These are phyloP conservation scores for Typhlichthys eigenmanni DNA, from an alignment of 2,797 vertebrate species.

Conservation along the genomic window DNA sequence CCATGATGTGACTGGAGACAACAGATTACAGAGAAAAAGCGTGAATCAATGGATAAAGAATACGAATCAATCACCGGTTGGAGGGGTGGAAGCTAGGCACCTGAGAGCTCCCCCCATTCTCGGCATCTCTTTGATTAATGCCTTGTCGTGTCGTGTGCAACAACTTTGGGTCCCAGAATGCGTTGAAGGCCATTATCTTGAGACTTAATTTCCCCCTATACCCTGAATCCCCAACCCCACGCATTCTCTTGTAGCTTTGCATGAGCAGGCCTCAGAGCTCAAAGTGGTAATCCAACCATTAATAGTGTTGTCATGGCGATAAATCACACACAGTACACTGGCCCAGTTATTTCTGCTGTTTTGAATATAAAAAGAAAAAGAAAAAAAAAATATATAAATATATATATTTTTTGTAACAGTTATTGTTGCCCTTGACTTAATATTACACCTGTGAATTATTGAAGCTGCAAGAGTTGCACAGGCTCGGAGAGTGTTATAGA, in stretches of 20 bases:
- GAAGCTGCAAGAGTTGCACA: neutral
- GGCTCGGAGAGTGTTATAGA: neutral
- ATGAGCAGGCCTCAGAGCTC: slow-evolving; percentile 60
- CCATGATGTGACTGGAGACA: slow-evolving; percentile 47
- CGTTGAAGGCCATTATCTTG: slow-evolving; percentile 64
- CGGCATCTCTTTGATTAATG: slow-evolving; percentile 73
- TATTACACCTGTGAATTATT: slow-evolving; percentile 13
- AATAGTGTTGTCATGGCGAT: slow-evolving; percentile 63
- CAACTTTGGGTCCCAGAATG: slow-evolving; percentile 62
- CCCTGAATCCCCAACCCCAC: slow-evolving; percentile 47
- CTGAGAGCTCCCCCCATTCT: slow-evolving; percentile 50
- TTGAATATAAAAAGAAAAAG: neutral
- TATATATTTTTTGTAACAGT: slow-evolving; percentile 3
- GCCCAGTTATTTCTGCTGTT: slow-evolving; percentile 27
- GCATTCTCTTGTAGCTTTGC: slow-evolving; percentile 34
- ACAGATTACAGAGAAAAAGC: slow-evolving; percentile 58
- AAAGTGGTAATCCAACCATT: slow-evolving; percentile 55
- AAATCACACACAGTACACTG: slow-evolving; percentile 53
- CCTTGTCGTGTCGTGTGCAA: slow-evolving; percentile 44
- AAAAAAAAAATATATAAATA: slow-evolving; percentile 27
- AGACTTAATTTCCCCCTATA: slow-evolving; percentile 63
- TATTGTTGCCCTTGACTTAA: slow-evolving; percentile 33
- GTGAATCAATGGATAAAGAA: slow-evolving; percentile 70
- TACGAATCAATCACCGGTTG: slow-evolving; percentile 65
- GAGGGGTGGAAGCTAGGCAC: slow-evolving; percentile 50